Evolutionary conservation across 2,113 vertebrate genomes (phyloP).

Genomic region (Elaphurus davidianus): DNA sequence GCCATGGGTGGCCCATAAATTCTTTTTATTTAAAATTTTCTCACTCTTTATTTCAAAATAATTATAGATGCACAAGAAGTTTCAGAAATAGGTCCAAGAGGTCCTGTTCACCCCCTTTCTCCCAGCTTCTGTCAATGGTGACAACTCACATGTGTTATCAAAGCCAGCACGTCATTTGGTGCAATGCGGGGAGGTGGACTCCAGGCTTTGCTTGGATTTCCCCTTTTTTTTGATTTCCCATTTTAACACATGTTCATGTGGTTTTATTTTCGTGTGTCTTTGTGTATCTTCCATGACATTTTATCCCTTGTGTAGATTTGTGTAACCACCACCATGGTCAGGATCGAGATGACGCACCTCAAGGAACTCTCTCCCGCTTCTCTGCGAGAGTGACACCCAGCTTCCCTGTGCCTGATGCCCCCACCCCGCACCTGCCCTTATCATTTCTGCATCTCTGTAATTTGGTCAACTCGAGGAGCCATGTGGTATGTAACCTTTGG

Average conservation of each 20-base stretch:
- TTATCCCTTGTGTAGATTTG: neutral
- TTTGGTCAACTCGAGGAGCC: neutral
- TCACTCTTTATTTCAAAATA: neutral
- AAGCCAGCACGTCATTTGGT: neutral
- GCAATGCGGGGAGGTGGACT: neutral
- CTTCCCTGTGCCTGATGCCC: neutral
- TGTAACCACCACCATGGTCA: neutral
- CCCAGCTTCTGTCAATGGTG: neutral
- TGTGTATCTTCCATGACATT: neutral
- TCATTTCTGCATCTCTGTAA: neutral
- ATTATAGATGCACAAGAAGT: neutral
- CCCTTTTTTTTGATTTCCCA: neutral
- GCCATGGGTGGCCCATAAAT: neutral
- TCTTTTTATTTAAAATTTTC: neutral
- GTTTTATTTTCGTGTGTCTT: neutral
- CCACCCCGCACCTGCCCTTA: neutral
- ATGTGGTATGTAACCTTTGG: fast-evolving
- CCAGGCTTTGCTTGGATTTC: neutral
- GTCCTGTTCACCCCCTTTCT: neutral
- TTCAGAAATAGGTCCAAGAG: neutral
- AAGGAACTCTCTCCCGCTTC: neutral
- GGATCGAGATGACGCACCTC: neutral
- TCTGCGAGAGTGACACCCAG: fast-evolving
- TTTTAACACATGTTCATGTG: neutral
- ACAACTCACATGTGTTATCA: neutral